phyloP scores from a whole-genome alignment of 37 sponge, comb jelly and placozoan species.

The Petrosia ficiformis region DNA sequence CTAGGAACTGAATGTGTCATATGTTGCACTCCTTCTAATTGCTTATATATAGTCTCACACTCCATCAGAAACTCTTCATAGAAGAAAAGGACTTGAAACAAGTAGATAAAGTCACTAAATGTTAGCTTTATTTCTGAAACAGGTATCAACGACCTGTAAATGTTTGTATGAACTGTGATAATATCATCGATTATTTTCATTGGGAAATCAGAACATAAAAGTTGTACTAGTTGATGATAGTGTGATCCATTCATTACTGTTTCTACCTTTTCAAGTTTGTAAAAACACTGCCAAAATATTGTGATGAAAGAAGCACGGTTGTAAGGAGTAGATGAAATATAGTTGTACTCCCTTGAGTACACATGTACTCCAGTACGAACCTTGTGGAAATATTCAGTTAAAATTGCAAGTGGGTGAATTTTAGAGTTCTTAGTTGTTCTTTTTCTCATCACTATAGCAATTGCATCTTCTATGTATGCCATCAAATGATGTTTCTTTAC shows the following conservation, averaged over 20 bases:
- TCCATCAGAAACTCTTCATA: conserved; percentile 65
- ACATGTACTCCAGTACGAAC: conserved; percentile 67
- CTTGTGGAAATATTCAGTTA: conserved; percentile 74
- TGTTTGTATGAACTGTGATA: too few species aligned
- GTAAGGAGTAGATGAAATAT: conserved; percentile 70
- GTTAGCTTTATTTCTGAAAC: neutral
- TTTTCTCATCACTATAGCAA: too few species aligned
- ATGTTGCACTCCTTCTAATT: conserved; percentile 4
- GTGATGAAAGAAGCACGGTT: conserved; percentile 76
- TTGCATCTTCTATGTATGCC: conserved; percentile 68
- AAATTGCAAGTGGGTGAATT: conserved; percentile 49
- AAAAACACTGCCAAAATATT: conserved; percentile 47
- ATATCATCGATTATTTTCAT: neutral
- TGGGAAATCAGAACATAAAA: conserved; percentile 76
- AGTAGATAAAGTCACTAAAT: conserved; percentile 69
- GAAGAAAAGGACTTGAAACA: conserved; percentile 74
- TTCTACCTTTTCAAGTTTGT: conserved; percentile 37
- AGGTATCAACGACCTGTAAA: neutral
- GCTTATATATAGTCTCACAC: conserved; percentile 10
- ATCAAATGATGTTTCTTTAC: conserved; percentile 69
- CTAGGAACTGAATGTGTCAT: neutral
- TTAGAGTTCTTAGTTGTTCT: too few species aligned
- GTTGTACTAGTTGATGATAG: conserved; percentile 57
- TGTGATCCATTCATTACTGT: conserved; percentile 43
- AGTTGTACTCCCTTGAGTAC: conserved; percentile 65